These are phyloP conservation scores for Erebia ligea DNA, from an alignment of 2,888 invertebrate genomes.

Conservation along the genomic window DNA sequence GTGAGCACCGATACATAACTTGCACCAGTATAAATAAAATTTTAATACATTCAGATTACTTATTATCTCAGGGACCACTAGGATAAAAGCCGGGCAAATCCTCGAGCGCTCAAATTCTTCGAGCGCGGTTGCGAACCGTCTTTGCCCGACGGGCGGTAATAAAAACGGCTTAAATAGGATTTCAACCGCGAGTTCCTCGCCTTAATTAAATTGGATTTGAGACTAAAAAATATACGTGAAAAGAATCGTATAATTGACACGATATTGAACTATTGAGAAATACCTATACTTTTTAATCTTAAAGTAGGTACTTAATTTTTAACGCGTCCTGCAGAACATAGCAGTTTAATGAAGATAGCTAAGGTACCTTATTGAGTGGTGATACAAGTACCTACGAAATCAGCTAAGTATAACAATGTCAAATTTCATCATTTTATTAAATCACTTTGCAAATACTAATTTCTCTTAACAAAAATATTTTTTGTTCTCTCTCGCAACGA, in stretches of 20 bases:
- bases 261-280: slow-evolving; percentile 25
- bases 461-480: neutral
- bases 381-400: neutral
- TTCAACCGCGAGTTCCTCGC: slow-evolving; percentile 82
- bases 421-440: neutral
- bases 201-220: slow-evolving; percentile 84
- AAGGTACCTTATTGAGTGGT: no score
- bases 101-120: slow-evolving; percentile 77
- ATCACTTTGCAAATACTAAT: neutral
- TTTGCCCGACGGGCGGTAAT: slow-evolving; percentile 81
- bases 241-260: slow-evolving; percentile 79
- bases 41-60: slow-evolving; percentile 69
- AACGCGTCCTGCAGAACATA: no score
- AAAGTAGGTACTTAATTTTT: neutral
- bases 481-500: slow-evolving; percentile 5
- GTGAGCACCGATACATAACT: slow-evolving; percentile 10
- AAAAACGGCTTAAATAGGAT: slow-evolving; percentile 83
- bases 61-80: slow-evolving; percentile 65
- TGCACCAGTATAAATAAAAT: slow-evolving; percentile 57
- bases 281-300: no score
- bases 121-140: slow-evolving; percentile 76
- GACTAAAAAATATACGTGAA: slow-evolving; percentile 81
- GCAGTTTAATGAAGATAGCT: no score
- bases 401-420: neutral
- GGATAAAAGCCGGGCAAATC: slow-evolving; percentile 77